Percentiles rank a stretch among this genome's conserved stretches.
Conservation (phyloP, 1,140 invertebrate genomes). For the Dolichoris vasculosae region DNA sequence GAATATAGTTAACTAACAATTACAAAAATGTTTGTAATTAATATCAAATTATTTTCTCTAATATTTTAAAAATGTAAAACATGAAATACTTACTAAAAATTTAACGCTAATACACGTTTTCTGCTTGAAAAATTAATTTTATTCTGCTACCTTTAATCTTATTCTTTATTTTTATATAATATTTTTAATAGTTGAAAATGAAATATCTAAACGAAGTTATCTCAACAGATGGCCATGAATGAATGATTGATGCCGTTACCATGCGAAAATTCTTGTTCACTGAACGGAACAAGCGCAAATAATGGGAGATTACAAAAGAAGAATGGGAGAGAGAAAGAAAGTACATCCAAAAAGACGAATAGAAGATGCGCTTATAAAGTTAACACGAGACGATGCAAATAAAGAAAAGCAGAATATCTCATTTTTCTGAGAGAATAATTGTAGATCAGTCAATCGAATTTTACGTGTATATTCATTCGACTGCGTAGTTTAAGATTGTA, state of each 20-base stretch:
- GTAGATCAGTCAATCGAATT: background rate
- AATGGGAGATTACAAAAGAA: background rate
- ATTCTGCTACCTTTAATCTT: too few species aligned
- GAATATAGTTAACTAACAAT: too few species aligned
- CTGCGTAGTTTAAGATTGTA: background rate
- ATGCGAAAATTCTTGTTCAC: background rate
- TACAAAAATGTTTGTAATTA: too few species aligned
- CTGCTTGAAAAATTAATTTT: too few species aligned
- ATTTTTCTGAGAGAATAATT: background rate
- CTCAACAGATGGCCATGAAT: background rate
- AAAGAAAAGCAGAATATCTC: background rate
- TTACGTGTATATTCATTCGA: background rate
- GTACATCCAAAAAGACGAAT: background rate
- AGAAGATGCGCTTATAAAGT: background rate
- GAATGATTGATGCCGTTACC: background rate
- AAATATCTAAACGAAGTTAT: too few species aligned
- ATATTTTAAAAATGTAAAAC: too few species aligned
- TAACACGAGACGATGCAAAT: background rate
- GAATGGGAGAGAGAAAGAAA: background rate
- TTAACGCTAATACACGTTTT: too few species aligned
- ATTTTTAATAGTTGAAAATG: too few species aligned
- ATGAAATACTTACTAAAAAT: too few species aligned
- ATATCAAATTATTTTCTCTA: too few species aligned
- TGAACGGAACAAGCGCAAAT: background rate
- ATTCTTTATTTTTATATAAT: too few species aligned